phyloP scores from a whole-genome alignment of 2,888 invertebrate genomes.

The Ditula angustiorana region DNA sequence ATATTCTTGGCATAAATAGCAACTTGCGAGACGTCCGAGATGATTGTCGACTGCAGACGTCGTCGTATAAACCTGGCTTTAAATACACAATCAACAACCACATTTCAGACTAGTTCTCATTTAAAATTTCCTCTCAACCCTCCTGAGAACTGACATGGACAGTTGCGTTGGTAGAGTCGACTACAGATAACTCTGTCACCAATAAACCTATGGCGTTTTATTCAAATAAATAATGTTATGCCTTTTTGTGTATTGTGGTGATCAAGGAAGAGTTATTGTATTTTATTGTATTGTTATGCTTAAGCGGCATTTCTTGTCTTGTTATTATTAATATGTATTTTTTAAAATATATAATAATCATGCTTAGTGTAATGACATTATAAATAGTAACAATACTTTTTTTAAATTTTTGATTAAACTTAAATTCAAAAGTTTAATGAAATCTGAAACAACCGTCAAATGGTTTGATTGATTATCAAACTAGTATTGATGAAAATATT shows the following conservation, averaged over 20 bases:
- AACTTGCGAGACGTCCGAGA: conserved; percentile 29
- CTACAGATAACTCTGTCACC: conserved; percentile 40
- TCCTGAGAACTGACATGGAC: conserved; percentile 44
- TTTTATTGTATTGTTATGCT: too few species aligned
- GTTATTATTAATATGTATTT: conserved; percentile 14
- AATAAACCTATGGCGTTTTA: conserved; percentile 37
- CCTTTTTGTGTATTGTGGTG: too few species aligned
- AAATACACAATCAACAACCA: conserved; percentile 46
- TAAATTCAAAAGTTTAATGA: too few species aligned
- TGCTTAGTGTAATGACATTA: background rate
- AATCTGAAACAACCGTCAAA: too few species aligned
- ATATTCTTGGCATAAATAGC: conserved; percentile 36
- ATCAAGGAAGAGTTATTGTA: too few species aligned
- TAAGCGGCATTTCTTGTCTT: conserved; percentile 7
- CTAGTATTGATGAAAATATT: background rate
- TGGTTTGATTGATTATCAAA: too few species aligned
- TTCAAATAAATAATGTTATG: conserved; percentile 15
- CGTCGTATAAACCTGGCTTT: conserved; percentile 45
- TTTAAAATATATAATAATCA: too few species aligned
- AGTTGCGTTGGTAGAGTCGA: conserved; percentile 44
- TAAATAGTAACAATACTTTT: too few species aligned
- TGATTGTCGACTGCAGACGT: conserved; percentile 31
- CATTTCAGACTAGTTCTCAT: conserved; percentile 44
- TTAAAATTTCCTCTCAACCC: conserved; percentile 47
- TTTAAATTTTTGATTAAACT: too few species aligned